Conservation (phyloP, 2,888 invertebrate species). For the Tinea semifulvella region DNA sequence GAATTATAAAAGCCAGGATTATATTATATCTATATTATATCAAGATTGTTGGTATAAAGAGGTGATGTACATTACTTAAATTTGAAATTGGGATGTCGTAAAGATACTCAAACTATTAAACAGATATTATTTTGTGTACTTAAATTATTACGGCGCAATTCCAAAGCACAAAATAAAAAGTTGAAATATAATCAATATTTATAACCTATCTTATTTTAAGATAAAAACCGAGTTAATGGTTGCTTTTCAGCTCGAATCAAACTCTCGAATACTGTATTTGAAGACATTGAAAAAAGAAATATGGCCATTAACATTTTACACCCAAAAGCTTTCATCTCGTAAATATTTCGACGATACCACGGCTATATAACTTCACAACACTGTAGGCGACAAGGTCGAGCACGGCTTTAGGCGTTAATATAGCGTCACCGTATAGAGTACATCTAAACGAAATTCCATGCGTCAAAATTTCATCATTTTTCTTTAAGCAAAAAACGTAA, state of each 20-base stretch:
- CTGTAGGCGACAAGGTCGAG: conserved; percentile 14
- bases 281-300: conserved; percentile 35
- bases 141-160: neutral
- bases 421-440: conserved; percentile 1
- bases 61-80: too few relatives aligned
- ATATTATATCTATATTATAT: too few relatives aligned
- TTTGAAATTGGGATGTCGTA: too few relatives aligned
- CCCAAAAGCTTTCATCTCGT: conserved; percentile 52
- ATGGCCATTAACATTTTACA: conserved; percentile 48
- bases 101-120: too few relatives aligned
- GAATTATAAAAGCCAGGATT: too few relatives aligned
- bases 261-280: conserved; percentile 22
- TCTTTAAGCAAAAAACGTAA: too few relatives aligned
- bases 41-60: too few relatives aligned
- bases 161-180: neutral
- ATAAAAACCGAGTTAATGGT: conserved; percentile 2
- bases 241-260: conserved; percentile 5
- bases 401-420: conserved; percentile 9
- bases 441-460: too few relatives aligned
- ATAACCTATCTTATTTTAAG: conserved; percentile 6
- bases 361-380: conserved; percentile 26
- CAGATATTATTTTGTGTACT: too few relatives aligned
- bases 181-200: conserved; percentile 9
- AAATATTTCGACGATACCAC: conserved; percentile 35
- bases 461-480: too few relatives aligned